phyloP scores from a whole-genome alignment of 1,140 invertebrate genomes.

The Mizuhopecten yessoensis region DNA sequence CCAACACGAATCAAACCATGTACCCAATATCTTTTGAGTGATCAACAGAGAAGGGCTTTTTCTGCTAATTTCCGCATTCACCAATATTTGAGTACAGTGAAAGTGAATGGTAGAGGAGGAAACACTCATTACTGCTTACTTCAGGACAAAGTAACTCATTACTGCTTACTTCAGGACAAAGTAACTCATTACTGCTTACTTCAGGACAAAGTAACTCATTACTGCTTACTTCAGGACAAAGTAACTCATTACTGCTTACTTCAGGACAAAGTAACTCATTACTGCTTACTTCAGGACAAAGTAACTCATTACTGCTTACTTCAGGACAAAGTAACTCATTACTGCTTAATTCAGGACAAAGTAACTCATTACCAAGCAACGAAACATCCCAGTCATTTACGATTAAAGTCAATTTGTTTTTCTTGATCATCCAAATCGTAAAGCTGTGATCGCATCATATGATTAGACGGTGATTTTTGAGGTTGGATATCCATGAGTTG shows the following conservation, averaged over 20 bases:
- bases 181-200: background rate
- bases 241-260: background rate
- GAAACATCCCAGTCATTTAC: background rate
- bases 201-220: background rate
- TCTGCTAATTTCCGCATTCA: slow-evolving; percentile 9
- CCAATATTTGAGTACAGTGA: background rate
- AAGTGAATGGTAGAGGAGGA: background rate
- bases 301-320: background rate
- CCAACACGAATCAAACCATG: background rate
- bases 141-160: background rate
- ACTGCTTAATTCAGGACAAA: background rate
- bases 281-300: background rate
- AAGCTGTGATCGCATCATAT: background rate
- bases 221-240: no score
- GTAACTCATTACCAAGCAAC: background rate
- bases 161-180: no score
- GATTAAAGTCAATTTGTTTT: slow-evolving; percentile 20
- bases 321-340: background rate
- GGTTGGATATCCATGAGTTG: background rate
- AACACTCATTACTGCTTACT: background rate
- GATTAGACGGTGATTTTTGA: slow-evolving; percentile 1
- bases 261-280: no score
- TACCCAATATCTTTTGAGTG: slow-evolving; percentile 3
- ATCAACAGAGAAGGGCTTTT: background rate
- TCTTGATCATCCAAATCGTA: slow-evolving; percentile 5